Evolutionary conservation across 2,113 vertebrate genomes (phyloP), one percentile per base, ranked within the genome.

Genomic region (Xiphias gladius): DNA sequence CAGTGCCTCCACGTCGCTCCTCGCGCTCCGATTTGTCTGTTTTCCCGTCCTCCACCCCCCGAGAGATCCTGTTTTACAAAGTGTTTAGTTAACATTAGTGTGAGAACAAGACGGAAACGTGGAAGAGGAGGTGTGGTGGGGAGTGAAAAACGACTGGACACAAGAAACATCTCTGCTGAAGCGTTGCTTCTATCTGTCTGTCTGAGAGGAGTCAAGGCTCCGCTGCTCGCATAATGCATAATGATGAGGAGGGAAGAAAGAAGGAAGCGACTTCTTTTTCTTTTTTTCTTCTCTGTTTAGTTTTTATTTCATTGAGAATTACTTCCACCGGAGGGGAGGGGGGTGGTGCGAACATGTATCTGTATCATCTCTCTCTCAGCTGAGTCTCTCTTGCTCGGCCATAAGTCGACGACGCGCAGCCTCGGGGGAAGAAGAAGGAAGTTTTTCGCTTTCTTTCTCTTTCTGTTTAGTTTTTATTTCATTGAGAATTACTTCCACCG

Each of bases 11-110:
- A 11, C 64, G 35, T 62, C 62, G 55, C 66, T 73, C 57, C 63
- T 85, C 73, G 80, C 88, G 81, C 68, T 72, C 67, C 57, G 54
- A 72, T 87, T 80, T 77, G 84, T 89, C 77, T 85, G 86, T 86
- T 89, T 92, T 64, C 74, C 80, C 66, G 48, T 86, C 82, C 76
- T 65, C 83, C 76, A 1, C 69, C 26, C 66, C 80, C 66, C 20
- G 41, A 85, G 91, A 90, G 84, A 87, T 83, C 75, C 79, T 82
- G 90, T 88, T 82, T 82, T 86, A 91, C 90, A 90, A 88, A 89
- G 87, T 62, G 74, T 88, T 93, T 89, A 88, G 90, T 86, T 89
- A 89, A 86, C 79, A 80, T 86, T 88, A 88, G 87, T 76, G 76
- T 3, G 77, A 70, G 89, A 87, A 88, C 87, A 83, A 80, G 86